These are phyloP conservation scores for Menura novaehollandiae DNA, from an alignment of 2,113 vertebrate species.

Conservation along the genomic window DNA sequence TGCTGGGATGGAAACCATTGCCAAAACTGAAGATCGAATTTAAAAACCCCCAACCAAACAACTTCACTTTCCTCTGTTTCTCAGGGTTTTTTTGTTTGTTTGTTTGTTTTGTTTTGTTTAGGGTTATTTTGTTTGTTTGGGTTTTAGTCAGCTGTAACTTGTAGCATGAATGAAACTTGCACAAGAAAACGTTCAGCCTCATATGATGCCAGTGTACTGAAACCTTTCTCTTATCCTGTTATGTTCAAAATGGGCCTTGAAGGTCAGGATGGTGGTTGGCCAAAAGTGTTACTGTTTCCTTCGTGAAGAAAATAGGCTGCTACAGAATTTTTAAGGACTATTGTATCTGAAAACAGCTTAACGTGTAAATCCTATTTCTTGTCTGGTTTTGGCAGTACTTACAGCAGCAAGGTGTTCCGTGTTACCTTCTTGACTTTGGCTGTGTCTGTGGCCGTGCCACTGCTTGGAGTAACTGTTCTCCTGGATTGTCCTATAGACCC, in stretches of 20 bases:
- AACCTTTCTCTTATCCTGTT: neutral
- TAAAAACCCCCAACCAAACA: neutral
- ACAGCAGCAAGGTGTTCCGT: slow-evolving; percentile 90
- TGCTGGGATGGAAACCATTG: neutral
- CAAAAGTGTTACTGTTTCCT: neutral
- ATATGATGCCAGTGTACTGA: neutral
- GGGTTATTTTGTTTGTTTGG: too few relatives aligned
- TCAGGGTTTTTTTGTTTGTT: neutral
- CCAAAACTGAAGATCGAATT: neutral
- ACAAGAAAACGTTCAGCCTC: neutral
- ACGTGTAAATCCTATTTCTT: neutral
- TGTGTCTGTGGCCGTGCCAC: slow-evolving; percentile 75
- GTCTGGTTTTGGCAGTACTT: slow-evolving; percentile 75
- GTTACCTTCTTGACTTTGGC: slow-evolving; percentile 85
- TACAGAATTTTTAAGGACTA: neutral
- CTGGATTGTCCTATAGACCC: slow-evolving; percentile 92
- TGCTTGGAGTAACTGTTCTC: slow-evolving; percentile 82
- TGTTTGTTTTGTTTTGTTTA: too few relatives aligned
- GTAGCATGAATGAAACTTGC: neutral
- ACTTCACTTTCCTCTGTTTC: neutral
- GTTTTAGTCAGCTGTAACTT: neutral
- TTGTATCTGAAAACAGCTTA: neutral
- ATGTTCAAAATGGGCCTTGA: neutral
- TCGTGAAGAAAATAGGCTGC: neutral
- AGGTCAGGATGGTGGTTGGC: neutral